Evolutionary conservation across 2,113 vertebrate genomes (phyloP).

Genomic region (Xiphias gladius): DNA sequence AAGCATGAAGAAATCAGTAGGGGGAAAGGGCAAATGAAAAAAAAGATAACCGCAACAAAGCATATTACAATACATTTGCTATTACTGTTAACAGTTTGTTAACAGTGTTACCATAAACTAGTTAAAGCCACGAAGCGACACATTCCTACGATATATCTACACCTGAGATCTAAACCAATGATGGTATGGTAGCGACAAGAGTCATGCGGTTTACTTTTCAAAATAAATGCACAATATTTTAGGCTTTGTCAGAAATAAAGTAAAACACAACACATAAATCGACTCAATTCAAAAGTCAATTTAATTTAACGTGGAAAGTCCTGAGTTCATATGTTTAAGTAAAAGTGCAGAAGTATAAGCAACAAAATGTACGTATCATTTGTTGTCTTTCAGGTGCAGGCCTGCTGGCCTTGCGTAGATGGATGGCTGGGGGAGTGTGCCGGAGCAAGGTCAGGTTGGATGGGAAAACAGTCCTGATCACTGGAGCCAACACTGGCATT

Average conservation of each 20-base stretch:
- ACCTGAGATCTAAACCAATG: too few species aligned
- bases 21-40: background rate
- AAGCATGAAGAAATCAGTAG: background rate
- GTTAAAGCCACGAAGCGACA: background rate
- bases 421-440: conserved; percentile 75
- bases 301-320: too few species aligned
- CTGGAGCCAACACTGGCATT: conserved; percentile 85
- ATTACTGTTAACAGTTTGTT: background rate
- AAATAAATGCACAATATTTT: too few species aligned
- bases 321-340: too few species aligned
- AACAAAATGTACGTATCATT: too few species aligned
- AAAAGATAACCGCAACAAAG: background rate
- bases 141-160: too few species aligned
- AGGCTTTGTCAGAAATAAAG: too few species aligned
- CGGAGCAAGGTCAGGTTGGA: conserved; percentile 77
- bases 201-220: too few species aligned
- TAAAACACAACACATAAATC: too few species aligned
- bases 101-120: background rate
- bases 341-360: too few species aligned
- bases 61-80: background rate
- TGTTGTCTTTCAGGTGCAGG: conserved; percentile 54
- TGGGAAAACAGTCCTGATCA: conserved; percentile 84
- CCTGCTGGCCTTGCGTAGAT: conserved; percentile 72
- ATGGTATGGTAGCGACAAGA: too few species aligned
- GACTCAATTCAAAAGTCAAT: too few species aligned